phyloP scores from a whole-genome alignment of 1,140 invertebrate species.

The Hyphantria cunea region DNA sequence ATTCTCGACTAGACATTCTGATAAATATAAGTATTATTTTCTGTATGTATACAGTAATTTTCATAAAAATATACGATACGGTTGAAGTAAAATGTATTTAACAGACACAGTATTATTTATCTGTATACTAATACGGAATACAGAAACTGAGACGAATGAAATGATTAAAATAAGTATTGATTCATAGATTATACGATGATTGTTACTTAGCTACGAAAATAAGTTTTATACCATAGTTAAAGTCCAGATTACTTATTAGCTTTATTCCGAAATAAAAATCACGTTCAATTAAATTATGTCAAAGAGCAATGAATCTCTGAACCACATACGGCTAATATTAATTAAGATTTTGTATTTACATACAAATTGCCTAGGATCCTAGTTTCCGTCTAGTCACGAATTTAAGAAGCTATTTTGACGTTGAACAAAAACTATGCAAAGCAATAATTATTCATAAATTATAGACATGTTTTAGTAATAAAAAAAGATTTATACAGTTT shows the following conservation, averaged over 20 bases:
- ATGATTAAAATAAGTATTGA: too few species aligned
- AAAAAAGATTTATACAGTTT: constrained; percentile 15
- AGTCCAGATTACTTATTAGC: too few species aligned
- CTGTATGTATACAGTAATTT: too few species aligned
- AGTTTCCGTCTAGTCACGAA: constrained; percentile 20
- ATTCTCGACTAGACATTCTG: background rate
- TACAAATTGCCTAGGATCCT: constrained; percentile 22
- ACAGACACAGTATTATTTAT: too few species aligned
- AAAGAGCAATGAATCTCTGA: constrained; percentile 15
- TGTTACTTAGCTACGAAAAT: too few species aligned
- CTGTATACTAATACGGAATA: too few species aligned
- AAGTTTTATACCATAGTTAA: too few species aligned
- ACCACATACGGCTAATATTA: constrained; percentile 19
- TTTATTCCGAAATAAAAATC: background rate
- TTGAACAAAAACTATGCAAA: constrained; percentile 13
- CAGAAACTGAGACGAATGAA: too few species aligned
- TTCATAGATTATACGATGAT: too few species aligned
- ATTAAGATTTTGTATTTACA: constrained; percentile 28
- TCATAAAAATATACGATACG: too few species aligned
- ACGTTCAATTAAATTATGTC: background rate
- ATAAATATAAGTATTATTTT: background rate
- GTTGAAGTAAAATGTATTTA: too few species aligned
- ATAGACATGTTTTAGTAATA: constrained; percentile 15
- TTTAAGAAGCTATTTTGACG: constrained; percentile 22
- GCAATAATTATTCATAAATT: constrained; percentile 18